Evolutionary conservation across 2,888 invertebrate genomes (phyloP).

Genomic region (Antheraea assamensis): DNA sequence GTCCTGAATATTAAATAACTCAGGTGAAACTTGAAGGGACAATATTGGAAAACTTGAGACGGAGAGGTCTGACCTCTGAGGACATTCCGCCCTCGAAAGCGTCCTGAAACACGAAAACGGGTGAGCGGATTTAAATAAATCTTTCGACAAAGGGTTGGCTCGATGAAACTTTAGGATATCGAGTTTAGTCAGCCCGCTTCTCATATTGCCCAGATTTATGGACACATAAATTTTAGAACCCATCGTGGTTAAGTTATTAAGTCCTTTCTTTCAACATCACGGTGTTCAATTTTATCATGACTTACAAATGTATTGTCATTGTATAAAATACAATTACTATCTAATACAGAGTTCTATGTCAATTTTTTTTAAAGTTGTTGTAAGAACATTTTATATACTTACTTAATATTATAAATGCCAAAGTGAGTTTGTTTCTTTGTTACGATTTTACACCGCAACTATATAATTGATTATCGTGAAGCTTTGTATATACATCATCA

Average conservation of each 20-base stretch:
- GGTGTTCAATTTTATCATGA: not conserved
- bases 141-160: conserved; percentile 38
- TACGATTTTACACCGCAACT: too few species aligned
- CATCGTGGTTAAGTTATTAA: not conserved
- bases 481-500: too few species aligned
- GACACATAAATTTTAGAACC: conserved; percentile 22
- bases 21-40: conserved; percentile 23
- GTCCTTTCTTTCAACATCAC: not conserved
- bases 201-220: conserved; percentile 28
- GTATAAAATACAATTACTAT: not conserved
- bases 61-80: conserved; percentile 23
- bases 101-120: conserved; percentile 31
- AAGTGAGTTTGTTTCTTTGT: too few species aligned
- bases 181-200: conserved; percentile 19
- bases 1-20: conserved; percentile 23
- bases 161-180: conserved; percentile 22
- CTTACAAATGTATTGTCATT: not conserved
- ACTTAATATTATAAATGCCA: too few species aligned
- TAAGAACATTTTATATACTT: not conserved
- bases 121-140: conserved; percentile 46
- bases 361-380: not conserved
- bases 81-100: conserved; percentile 17
- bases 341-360: not conserved
- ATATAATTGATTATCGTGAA: too few species aligned
- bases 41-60: conserved; percentile 34